phyloP scores from a whole-genome alignment of 2,113 vertebrate genomes.

The Zeus faber region DNA sequence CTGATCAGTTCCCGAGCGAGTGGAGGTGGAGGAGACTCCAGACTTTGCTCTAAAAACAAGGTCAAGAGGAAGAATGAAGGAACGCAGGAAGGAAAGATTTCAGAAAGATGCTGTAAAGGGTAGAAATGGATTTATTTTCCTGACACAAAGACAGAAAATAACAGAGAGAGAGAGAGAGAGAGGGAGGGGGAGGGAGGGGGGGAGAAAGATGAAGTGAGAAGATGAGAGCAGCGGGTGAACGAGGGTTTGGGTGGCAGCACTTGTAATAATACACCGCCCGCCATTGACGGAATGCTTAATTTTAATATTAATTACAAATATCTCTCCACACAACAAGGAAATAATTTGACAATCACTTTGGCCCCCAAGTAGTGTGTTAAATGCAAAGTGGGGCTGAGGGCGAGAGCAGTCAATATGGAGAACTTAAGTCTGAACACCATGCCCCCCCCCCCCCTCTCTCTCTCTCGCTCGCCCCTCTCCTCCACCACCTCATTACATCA shows the following conservation, averaged over 20 bases:
- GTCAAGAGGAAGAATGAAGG: not conserved
- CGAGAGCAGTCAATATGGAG: slow-evolving; percentile 78
- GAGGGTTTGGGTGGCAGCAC: slow-evolving; percentile 51
- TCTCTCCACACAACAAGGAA: slow-evolving; percentile 77
- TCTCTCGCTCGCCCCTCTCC: not conserved
- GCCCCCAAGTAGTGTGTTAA: slow-evolving; percentile 80
- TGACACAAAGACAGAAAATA: slow-evolving; percentile 27
- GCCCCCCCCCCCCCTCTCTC: not conserved
- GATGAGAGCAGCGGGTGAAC: slow-evolving; percentile 42
- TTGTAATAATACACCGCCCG: slow-evolving; percentile 71
- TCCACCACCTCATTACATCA: slow-evolving; percentile 74
- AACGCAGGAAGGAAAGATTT: slow-evolving; percentile 1
- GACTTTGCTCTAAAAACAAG: too few species aligned
- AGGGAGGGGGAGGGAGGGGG: not conserved
- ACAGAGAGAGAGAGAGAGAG: not conserved
- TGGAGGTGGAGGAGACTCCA: too few species aligned
- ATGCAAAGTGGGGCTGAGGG: slow-evolving; percentile 80
- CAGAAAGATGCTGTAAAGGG: slow-evolving; percentile 35
- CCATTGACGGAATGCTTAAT: slow-evolving; percentile 74
- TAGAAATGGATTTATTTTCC: too few species aligned
- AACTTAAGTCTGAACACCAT: slow-evolving; percentile 65
- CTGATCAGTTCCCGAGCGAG: too few species aligned
- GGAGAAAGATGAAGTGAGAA: slow-evolving; percentile 20
- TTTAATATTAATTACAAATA: slow-evolving; percentile 83
- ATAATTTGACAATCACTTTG: slow-evolving; percentile 79